Base-by-base conservation (phyloP, 2,888 invertebrate genomes). In the Dromius quadrimaculatus region DNA sequence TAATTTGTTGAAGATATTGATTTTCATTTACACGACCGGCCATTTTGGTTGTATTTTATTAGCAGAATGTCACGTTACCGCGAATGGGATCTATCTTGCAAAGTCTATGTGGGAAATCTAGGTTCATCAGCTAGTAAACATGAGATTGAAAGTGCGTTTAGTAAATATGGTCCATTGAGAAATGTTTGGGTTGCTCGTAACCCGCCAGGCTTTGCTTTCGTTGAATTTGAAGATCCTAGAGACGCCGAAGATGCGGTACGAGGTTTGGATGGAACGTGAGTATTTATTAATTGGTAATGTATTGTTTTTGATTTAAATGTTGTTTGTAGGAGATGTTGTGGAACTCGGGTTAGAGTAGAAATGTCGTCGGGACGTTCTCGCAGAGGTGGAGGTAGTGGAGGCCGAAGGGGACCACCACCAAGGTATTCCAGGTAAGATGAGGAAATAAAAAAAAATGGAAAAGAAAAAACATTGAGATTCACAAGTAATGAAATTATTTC, bases 131-230 rank as follows among this genome's bases (percentile, higher is more conserved):
- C 95, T 3, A 93, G 94, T 9, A 94, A 94, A 82, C 92, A 93
- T 80, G 95, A 95, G 83, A 88, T 94, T 71, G 95, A 96, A 82
- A 92, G 91, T 78, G 89, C 92, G 6, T 96, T 96, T 82, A 87
- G 90, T 71, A 93, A 94, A 82, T 96, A 93, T 82, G 96, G 96
- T 5, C 92, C 92, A 41, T 86, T 96, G 74, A 87, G 93, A 76
- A 96, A 94, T 83, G 95, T 96, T 54, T 96, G 96, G 96, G 95
- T 97, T 62, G 96, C 96, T 0, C 86, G 95, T 77, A 95, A 96
- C 80, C 96, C 95, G 38, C 95, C 95, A 3, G 96, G 94, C 13
- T 94, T 95, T 83, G 94, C 94, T 0, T 95, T 95, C 82, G 93
- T 94, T 2, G 94, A 95, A 82, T 95, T 89, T 81, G 94, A 95